These are phyloP conservation scores for Spea hammondii DNA, from an alignment of 2,797 vertebrate species.

Conservation along the genomic window DNA sequence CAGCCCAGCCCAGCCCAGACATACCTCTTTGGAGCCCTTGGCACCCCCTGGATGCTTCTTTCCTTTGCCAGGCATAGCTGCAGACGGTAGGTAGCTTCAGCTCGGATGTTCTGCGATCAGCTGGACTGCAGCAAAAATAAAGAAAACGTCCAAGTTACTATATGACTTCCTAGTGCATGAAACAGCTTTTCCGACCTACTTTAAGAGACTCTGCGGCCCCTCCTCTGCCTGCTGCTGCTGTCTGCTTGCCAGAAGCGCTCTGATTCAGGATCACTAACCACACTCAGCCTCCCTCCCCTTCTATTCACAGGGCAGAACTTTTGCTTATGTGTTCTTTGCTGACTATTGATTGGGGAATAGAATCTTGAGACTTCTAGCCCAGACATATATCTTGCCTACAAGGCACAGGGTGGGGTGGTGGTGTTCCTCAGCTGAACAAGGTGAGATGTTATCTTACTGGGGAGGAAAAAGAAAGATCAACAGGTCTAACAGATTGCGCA, in stretches of 20 bases:
- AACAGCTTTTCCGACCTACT: constrained; percentile 38
- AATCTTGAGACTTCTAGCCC: background rate
- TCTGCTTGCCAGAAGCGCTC: constrained; percentile 36
- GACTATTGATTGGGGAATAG: background rate
- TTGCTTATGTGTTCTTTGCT: background rate
- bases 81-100: background rate
- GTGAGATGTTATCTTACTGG: constrained; percentile 2
- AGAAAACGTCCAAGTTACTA: background rate
- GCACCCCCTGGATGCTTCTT: constrained; percentile 25
- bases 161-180: constrained; percentile 38
- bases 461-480: background rate
- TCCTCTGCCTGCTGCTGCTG: constrained; percentile 27
- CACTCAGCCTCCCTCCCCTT: background rate
- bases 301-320: background rate
- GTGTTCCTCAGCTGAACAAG: constrained; percentile 2
- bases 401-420: constrained; percentile 15
- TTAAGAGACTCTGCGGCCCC: constrained; percentile 5
- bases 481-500: constrained; percentile 26
- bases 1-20: background rate
- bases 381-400: constrained; percentile 3
- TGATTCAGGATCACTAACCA: background rate
- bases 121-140: constrained; percentile 7
- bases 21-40: constrained; percentile 40
- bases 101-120: too few relatives aligned
- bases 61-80: constrained; percentile 32